Conservation (phyloP, 2,797 vertebrate genomes). For the Phrynocephalus guinanensis region DNA sequence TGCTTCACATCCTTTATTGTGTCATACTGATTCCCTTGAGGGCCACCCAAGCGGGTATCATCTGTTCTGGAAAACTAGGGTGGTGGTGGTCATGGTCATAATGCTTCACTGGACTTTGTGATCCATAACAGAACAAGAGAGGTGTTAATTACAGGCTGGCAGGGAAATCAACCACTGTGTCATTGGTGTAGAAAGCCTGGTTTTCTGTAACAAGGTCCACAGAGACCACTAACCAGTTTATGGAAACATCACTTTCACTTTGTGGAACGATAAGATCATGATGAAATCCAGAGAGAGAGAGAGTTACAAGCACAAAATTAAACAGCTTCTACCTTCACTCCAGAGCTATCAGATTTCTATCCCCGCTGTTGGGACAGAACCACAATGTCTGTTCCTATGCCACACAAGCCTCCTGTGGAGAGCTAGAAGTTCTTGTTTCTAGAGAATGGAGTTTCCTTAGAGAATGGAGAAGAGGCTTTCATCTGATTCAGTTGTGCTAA, state of each 20-base stretch:
- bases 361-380: background rate
- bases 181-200: background rate
- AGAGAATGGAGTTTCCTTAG: background rate
- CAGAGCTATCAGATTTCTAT: background rate
- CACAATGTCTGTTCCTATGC: background rate
- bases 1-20: background rate
- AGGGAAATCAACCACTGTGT: background rate
- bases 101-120: background rate
- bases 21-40: background rate
- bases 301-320: background rate
- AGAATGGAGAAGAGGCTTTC: background rate
- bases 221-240: background rate
- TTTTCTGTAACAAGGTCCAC: background rate
- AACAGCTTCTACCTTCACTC: background rate
- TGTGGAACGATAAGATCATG: background rate
- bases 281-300: background rate
- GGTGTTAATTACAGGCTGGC: background rate
- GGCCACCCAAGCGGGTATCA: background rate
- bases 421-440: background rate
- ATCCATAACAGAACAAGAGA: conserved; percentile 8
- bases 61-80: conserved; percentile 6
- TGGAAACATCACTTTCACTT: background rate
- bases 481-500: background rate
- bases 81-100: background rate
- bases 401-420: too few species aligned